Percentiles rank a stretch among this genome's conserved stretches.
These are phyloP conservation scores for Boloria euphrosyne DNA, from an alignment of 2,888 invertebrate genomes.

Conservation along the genomic window DNA sequence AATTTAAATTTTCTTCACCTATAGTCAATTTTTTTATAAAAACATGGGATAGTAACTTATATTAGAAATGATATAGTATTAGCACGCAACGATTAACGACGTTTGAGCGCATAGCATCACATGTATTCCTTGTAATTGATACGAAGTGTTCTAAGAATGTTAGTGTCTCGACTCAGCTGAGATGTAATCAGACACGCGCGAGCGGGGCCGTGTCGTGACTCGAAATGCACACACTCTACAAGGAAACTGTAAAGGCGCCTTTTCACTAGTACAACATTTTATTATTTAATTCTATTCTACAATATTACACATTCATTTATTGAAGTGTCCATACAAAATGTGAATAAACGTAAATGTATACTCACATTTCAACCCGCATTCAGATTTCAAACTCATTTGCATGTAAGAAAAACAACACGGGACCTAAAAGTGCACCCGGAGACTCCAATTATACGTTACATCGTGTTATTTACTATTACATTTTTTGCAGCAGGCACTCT, in stretches of 20 bases:
- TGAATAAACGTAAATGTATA: neutral
- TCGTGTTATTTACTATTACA: constrained; percentile 1
- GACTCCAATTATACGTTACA: constrained; percentile 6
- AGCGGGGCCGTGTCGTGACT: constrained; percentile 26
- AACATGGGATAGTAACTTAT: too few relatives aligned
- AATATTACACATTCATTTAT: neutral
- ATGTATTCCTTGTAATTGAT: constrained; percentile 28
- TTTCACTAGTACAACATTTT: neutral
- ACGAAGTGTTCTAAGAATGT: constrained; percentile 29
- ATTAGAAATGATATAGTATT: neutral
- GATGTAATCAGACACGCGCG: constrained; percentile 35
- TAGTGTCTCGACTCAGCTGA: constrained; percentile 25
- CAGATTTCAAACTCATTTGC: constrained; percentile 13
- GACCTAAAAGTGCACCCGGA: constrained; percentile 13
- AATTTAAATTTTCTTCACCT: too few relatives aligned
- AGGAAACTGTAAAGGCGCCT: constrained; percentile 8
- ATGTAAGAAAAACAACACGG: constrained; percentile 28
- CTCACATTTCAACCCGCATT: neutral
- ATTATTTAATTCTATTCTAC: neutral
- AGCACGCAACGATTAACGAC: neutral
- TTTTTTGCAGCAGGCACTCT: neutral
- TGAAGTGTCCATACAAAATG: too few relatives aligned
- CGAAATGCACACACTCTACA: constrained; percentile 15
- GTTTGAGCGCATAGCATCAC: constrained; percentile 18
- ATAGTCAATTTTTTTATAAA: too few relatives aligned